These are phyloP conservation scores for Cactoblastis cactorum DNA, from an alignment of 2,888 invertebrate species.

Conservation along the genomic window DNA sequence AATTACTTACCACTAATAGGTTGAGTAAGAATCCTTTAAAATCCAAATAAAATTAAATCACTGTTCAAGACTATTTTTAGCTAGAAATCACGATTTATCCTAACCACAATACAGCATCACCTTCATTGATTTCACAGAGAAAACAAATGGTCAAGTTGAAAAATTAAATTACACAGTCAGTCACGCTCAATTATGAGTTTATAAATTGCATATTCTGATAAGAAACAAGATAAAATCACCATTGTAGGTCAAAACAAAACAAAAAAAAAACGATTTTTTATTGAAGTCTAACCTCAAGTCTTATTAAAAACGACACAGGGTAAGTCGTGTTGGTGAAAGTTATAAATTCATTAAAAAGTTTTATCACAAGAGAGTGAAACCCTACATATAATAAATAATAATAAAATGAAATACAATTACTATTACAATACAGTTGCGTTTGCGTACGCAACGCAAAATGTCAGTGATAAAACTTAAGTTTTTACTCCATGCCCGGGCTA, in stretches of 20 bases:
- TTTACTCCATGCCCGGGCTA: background rate
- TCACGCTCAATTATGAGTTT: background rate
- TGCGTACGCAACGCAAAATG: background rate
- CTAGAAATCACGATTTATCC: background rate
- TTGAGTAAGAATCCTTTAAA: background rate
- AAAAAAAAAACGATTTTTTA: background rate
- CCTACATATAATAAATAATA: background rate
- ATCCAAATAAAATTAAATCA: background rate
- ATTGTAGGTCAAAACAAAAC: background rate
- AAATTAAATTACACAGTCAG: background rate
- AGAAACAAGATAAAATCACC: background rate
- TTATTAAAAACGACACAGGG: background rate
- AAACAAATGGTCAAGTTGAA: background rate
- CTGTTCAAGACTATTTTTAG: background rate
- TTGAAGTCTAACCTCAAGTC: background rate
- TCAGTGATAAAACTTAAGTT: background rate
- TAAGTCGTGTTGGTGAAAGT: background rate
- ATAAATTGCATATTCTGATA: background rate
- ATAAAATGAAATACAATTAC: background rate
- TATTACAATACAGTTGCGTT: background rate
- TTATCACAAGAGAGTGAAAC: background rate
- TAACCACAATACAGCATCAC: conserved; percentile 3
- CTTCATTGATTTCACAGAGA: background rate
- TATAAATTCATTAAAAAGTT: background rate
- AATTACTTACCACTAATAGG: background rate